Evolutionary conservation across 2,113 vertebrate genomes (phyloP), one percentile per base, ranked within the genome.

Genomic region (Vicugna pacos): DNA sequence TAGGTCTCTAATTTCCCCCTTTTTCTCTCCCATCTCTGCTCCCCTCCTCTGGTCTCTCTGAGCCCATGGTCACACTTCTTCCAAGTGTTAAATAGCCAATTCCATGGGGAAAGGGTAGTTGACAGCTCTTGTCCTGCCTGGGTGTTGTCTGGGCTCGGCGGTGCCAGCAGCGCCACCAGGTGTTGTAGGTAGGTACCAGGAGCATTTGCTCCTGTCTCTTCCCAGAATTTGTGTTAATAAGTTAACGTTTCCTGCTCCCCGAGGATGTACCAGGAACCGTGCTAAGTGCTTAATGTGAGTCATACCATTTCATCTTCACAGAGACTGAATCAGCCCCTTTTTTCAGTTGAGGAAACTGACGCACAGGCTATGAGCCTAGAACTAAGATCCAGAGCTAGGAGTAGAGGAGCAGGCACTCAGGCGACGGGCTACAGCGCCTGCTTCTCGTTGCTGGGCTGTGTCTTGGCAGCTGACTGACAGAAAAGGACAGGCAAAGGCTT

Each of bases 71-170:
- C 30, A 2, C 60, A 65, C 42, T 46, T 84, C 56, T 75, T 84
- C 79, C 17, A 58, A 12, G 67, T 85, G 28, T 86, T 75, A 94
- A 64, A 14, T 26, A 87, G 35, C 15, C 28, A 16, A 70, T 86
- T 42, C 48, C 30, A 0, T 30, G 11, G 62, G n/a, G 7, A 11
- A 42, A 67, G 24, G 2, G 4, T 5, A 5, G 65, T n/a, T 73
- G 22, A 38, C 7, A 56, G 54, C 12, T 5, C 38, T 20, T 46
- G 70, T 62, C 64, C 72, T 56, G 62, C 70, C 69, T 56, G 38
- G 48, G 11, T 11, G 0, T 15, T 0, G 1, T 22, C 58, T 70
- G 60, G 28, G 10, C 67, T 90, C 0, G 0, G 32, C 0, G 0
- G 32, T 52, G 81, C 73, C 11, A 3, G 48, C 54, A 80, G 94